A percentile compares a stretch with the other conserved stretches of the same genome.
Evolutionary conservation across 1,140 invertebrate genomes (phyloP).

Genomic region (Lasaia peninsularis): DNA sequence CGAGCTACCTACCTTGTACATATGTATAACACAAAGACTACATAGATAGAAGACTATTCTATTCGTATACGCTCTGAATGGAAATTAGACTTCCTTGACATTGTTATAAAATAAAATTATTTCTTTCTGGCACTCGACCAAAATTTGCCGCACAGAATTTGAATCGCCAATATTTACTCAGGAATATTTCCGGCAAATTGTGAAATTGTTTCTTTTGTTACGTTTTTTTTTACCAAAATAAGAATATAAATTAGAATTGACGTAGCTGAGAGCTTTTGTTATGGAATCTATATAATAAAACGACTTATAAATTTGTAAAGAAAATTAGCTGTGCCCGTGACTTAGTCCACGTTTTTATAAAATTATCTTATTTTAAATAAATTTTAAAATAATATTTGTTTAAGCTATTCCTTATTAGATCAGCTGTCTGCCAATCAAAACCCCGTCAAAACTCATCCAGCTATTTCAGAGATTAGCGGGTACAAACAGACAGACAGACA

Average conservation of each 20-base stretch:
- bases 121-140: constrained; percentile 14
- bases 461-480: too few relatives aligned
- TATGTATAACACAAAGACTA: not conserved
- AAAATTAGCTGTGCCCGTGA: too few relatives aligned
- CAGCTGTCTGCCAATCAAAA: too few relatives aligned
- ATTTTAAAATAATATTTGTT: too few relatives aligned
- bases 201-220: constrained; percentile 14
- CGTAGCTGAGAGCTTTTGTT: not conserved
- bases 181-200: constrained; percentile 10
- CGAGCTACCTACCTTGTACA: too few relatives aligned
- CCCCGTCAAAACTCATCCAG: too few relatives aligned
- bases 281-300: not conserved
- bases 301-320: too few relatives aligned
- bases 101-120: constrained; percentile 13
- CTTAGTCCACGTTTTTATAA: too few relatives aligned
- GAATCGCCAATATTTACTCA: constrained; percentile 16
- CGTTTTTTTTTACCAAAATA: not conserved
- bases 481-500: too few relatives aligned
- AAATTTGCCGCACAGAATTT: constrained; percentile 13
- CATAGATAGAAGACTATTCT: not conserved
- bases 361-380: too few relatives aligned
- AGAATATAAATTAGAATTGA: not conserved
- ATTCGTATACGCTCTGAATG: not conserved
- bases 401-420: too few relatives aligned
- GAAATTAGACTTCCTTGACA: not conserved